Percentiles rank a stretch among this genome's conserved stretches.
phyloP scores from a whole-genome alignment of 2,113 vertebrate species.

The Phyllostomus discolor region DNA sequence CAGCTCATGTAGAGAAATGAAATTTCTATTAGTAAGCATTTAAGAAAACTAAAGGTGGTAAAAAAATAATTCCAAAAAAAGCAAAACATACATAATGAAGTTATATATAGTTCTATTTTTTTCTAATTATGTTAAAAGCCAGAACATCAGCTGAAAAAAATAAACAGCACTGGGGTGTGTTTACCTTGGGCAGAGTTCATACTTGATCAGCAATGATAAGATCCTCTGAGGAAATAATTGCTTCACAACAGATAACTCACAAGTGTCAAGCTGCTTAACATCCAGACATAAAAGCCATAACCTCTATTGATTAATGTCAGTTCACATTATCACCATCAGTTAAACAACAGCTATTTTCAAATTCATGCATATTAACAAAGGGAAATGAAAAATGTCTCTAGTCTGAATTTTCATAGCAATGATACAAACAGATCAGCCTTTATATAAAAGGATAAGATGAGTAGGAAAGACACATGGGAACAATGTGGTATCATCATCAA shows the following conservation, averaged over 20 bases:
- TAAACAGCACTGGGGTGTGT: not conserved
- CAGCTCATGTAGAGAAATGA: not conserved
- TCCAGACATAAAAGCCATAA: not conserved
- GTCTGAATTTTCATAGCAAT: not conserved
- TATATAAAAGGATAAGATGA: not conserved
- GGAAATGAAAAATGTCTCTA: not conserved
- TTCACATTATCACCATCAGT: slow-evolving; percentile 18
- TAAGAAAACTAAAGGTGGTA: not conserved
- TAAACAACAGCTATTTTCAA: not conserved
- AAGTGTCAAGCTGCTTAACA: not conserved
- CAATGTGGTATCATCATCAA: not conserved
- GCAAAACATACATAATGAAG: not conserved
- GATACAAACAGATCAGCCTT: not conserved
- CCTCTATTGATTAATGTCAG: slow-evolving; percentile 15
- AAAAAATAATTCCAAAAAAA: not conserved
- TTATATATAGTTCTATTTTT: not conserved
- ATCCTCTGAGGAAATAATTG: slow-evolving; percentile 18
- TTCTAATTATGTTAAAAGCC: not conserved
- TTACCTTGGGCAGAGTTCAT: not conserved
- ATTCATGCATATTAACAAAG: not conserved
- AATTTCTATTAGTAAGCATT: slow-evolving; percentile 32
- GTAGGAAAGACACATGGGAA: not conserved
- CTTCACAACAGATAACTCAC: not conserved
- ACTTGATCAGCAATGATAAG: not conserved
- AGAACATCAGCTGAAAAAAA: not conserved